Base-by-base conservation (phyloP, 1,140 invertebrate genomes). In the Epicauta chinensis region DNA sequence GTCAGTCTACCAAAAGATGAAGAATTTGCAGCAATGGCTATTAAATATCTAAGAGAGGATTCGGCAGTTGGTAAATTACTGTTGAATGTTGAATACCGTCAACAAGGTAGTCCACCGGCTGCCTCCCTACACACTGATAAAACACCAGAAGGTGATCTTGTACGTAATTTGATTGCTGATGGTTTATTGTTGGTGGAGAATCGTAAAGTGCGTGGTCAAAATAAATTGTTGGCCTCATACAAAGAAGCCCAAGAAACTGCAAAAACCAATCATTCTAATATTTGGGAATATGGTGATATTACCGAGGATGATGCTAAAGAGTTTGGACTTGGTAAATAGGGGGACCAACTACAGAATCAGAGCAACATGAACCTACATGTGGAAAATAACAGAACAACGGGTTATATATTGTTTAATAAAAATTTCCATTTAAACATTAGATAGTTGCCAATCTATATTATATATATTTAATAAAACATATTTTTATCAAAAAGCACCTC, bases 281-380 rank as follows among this genome's bases (percentile, higher is more conserved):
- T 98, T 55, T 98, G 95, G 94, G 82, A 87, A 61, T 97, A 98
- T 69, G 95, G 95, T 12, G 94, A 98, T 69, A 91, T 97, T 66
- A 91, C 87, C 47, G 93, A 92, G 59, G 95, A 97, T 64, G 93
- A 97, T 73, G 89, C 90, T n/a, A 83, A 84, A 56, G 91, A 94
- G 72, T 93, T 93, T 74, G 88, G 86, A 31, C 52, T 64, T n/a
- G 59, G 63, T 31, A 61, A 59, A 48, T 66, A 59, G 31, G 32
- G 46, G 46, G 46, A 49, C 46, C 46, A 49, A 12, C 12, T 49
- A 23, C 7, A 23, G 7, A 30, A 40, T 49, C 46, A 49, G 46
- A 49, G 46, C 46, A 31, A 49, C 46, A 49, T 23, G 30, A 49
- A 49, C 46, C 46, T 49, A 49, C 46, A 49, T 34, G 12, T 49